These are phyloP conservation scores for Silurus glanis DNA, from an alignment of 2,113 vertebrate genomes.

Conservation along the genomic window DNA sequence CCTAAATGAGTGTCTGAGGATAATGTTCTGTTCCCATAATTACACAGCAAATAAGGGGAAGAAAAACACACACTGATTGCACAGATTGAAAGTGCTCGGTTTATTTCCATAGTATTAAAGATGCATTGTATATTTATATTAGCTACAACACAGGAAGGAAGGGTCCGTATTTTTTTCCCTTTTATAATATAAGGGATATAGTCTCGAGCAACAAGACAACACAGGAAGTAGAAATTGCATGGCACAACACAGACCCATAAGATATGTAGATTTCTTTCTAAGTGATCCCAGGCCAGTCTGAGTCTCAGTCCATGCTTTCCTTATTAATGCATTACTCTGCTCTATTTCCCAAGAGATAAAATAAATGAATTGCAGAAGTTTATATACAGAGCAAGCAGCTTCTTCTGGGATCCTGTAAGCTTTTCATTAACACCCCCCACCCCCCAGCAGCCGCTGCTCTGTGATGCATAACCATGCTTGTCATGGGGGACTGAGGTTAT, in stretches of 20 bases:
- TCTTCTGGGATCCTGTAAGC: conserved; percentile 16
- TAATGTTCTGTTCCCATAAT: conserved; percentile 59
- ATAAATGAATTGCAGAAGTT: conserved; percentile 27
- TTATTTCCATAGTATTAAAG: conserved; percentile 47
- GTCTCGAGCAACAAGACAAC: background rate
- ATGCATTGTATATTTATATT: conserved; percentile 41
- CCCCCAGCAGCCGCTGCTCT: background rate
- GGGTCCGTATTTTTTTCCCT: background rate
- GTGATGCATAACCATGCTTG: background rate
- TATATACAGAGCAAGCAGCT: conserved; percentile 25
- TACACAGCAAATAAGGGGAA: conserved; percentile 51
- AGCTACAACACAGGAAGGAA: background rate
- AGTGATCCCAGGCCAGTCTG: conserved; percentile 8
- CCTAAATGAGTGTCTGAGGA: conserved; percentile 61
- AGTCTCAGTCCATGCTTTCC: background rate
- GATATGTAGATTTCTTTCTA: conserved; percentile 43
- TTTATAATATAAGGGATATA: background rate
- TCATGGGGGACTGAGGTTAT: background rate
- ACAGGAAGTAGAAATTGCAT: background rate
- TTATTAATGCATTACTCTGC: conserved; percentile 23
- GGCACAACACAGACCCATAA: conserved; percentile 45
- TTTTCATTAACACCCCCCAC: conserved; percentile 12
- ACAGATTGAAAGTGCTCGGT: conserved; percentile 35
- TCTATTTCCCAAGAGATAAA: conserved; percentile 36
- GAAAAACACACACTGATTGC: conserved; percentile 46